A percentile compares a stretch with the other conserved stretches of the same genome.
These are phyloP conservation scores for Trematomus bernacchii DNA, from an alignment of 2,797 vertebrate species.

Conservation along the genomic window DNA sequence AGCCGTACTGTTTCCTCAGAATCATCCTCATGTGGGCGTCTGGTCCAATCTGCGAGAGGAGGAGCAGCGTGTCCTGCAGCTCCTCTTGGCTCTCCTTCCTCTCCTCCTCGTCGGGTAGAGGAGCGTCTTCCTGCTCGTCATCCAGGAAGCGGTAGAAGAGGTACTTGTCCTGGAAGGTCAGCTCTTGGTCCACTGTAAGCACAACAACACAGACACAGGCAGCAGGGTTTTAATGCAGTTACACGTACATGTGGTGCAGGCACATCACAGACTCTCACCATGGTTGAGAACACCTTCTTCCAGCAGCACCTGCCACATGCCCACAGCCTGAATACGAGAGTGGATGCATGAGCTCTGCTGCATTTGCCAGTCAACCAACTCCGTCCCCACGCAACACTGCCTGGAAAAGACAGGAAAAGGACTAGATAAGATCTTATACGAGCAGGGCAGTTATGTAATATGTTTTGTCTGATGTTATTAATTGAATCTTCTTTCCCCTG, in stretches of 20 bases:
- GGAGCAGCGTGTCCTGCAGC: conserved; percentile 93
- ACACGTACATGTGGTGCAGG: not conserved
- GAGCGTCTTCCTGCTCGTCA: conserved; percentile 91
- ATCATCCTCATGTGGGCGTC: conserved; percentile 99
- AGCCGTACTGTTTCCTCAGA: conserved; percentile 93
- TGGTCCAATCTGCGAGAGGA: conserved; percentile 95
- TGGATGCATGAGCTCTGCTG: conserved; percentile 95
- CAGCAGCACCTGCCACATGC: conserved; percentile 98
- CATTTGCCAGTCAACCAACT: conserved; percentile 97
- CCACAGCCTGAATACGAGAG: conserved; percentile 94
- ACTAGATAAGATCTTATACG: not conserved
- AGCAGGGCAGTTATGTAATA: conserved; percentile 1
- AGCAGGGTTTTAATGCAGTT: not conserved
- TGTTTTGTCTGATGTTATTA: not conserved
- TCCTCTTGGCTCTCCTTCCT: conserved; percentile 94
- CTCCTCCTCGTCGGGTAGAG: conserved; percentile 91
- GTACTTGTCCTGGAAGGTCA: conserved; percentile 98
- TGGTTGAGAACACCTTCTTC: conserved; percentile 98
- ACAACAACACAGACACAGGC: conserved; percentile 15
- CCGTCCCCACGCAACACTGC: conserved; percentile 96
- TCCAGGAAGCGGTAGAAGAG: conserved; percentile 99
- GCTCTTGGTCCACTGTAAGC: conserved; percentile 93
- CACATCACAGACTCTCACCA: conserved; percentile 83
- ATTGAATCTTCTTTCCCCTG: not conserved
- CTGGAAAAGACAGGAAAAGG: conserved; percentile 73